These are phyloP conservation scores for Exocentrus adspersus DNA, from an alignment of 2,888 invertebrate genomes.

Conservation along the genomic window DNA sequence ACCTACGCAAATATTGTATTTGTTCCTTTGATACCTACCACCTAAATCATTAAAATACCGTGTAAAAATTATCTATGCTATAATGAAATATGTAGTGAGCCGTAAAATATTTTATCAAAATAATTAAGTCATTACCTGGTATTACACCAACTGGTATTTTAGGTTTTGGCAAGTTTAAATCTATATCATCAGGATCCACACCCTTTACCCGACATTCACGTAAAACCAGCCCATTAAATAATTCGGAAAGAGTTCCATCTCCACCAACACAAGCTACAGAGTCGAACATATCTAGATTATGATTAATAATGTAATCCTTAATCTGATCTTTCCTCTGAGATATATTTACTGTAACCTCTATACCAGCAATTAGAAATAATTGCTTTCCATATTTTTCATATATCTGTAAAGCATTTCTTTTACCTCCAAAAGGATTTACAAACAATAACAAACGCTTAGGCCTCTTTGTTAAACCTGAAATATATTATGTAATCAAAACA, in stretches of 20 bases:
- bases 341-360: slow-evolving; percentile 73
- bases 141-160: slow-evolving; percentile 71
- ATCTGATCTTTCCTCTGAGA: slow-evolving; percentile 84
- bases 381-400: slow-evolving; percentile 79
- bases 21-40: slow-evolving; percentile 7
- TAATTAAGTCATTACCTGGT: slow-evolving; percentile 64
- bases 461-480: slow-evolving; percentile 67
- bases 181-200: slow-evolving; percentile 67
- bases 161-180: slow-evolving; percentile 65
- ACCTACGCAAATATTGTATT: slow-evolving; percentile 1
- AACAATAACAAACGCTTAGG: slow-evolving; percentile 80
- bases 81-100: no score
- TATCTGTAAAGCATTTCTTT: slow-evolving; percentile 75
- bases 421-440: slow-evolving; percentile 87
- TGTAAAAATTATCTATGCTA: no score
- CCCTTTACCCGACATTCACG: slow-evolving; percentile 67
- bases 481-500: background rate
- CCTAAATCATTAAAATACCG: background rate
- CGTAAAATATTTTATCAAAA: no score
- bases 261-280: slow-evolving; percentile 86
- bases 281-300: slow-evolving; percentile 70
- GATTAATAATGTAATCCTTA: slow-evolving; percentile 71
- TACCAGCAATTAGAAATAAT: slow-evolving; percentile 71
- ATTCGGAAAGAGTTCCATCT: slow-evolving; percentile 87
- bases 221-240: slow-evolving; percentile 77